phyloP scores from a whole-genome alignment of 2,113 vertebrate genomes.

The Phyllopteryx taeniolatus region DNA sequence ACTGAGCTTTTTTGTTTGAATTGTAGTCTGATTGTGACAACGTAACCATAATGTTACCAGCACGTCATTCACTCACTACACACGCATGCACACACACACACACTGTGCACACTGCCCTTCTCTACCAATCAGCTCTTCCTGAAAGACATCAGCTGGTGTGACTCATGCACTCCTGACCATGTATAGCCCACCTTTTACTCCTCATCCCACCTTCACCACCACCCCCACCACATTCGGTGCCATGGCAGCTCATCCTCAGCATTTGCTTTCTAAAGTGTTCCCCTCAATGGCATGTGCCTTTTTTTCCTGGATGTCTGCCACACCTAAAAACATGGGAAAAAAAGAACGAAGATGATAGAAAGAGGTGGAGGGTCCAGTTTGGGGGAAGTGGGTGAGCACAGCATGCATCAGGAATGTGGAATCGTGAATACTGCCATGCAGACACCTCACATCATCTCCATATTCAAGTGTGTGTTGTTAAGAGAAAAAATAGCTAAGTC shows the following conservation, averaged over 20 bases:
- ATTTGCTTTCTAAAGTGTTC: constrained; percentile 61
- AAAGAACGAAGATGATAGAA: constrained; percentile 15
- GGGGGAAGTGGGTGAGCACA: constrained; percentile 51
- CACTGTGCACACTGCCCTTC: constrained; percentile 39
- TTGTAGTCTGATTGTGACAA: constrained; percentile 72
- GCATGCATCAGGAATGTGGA: constrained; percentile 68
- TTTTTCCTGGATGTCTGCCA: constrained; percentile 71
- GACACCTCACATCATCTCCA: constrained; percentile 63
- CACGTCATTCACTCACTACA: constrained; percentile 67
- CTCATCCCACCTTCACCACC: background rate
- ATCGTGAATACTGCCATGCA: constrained; percentile 66
- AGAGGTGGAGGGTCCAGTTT: constrained; percentile 43
- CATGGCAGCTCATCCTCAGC: constrained; percentile 53
- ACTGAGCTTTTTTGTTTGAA: constrained; percentile 21
- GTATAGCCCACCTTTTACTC: constrained; percentile 11
- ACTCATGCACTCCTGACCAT: constrained; percentile 27
- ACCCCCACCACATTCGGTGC: constrained; percentile 56
- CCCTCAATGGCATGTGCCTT: constrained; percentile 79
- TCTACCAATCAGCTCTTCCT: constrained; percentile 44
- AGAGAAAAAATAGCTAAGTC: constrained; percentile 59
- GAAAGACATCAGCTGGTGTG: constrained; percentile 40
- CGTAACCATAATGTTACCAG: constrained; percentile 71
- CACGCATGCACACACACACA: constrained; percentile 46
- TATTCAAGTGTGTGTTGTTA: constrained; percentile 71
- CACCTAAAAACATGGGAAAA: constrained; percentile 39